phyloP scores from a whole-genome alignment of 2,888 invertebrate genomes.

The Gandaritis pyraliata region DNA sequence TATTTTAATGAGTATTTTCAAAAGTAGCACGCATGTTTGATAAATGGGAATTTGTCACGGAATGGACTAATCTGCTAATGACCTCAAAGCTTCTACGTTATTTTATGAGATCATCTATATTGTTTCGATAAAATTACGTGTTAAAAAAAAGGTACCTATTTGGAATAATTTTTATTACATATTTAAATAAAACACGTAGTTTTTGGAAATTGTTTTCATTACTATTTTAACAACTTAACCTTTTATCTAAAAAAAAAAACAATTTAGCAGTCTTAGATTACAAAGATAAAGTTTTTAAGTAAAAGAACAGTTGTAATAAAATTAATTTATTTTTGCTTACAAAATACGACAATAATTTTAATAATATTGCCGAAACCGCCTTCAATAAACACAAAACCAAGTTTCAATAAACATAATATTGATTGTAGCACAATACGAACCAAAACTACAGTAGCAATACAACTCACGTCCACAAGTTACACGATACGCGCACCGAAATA shows the following conservation, averaged over 20 bases:
- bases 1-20: conserved; percentile 59
- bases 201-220: no score
- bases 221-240: no score
- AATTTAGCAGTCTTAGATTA: no score
- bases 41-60: conserved; percentile 60
- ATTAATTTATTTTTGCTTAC: no score
- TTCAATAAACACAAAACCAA: conserved; percentile 16
- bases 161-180: no score
- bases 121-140: conserved; percentile 31
- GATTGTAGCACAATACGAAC: conserved; percentile 35
- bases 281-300: no score
- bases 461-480: conserved; percentile 75
- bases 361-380: not conserved
- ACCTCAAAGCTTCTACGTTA: conserved; percentile 57
- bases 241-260: no score
- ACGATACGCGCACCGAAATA: conserved; percentile 77
- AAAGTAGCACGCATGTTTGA: conserved; percentile 61
- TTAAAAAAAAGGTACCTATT: no score
- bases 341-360: no score
- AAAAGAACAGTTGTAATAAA: no score
- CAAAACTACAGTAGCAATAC: conserved; percentile 46
- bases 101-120: conserved; percentile 49
- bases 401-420: conserved; percentile 26
- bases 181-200: no score
- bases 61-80: conserved; percentile 67